These are phyloP conservation scores for Megaceryle torquata DNA, from an alignment of 2,113 vertebrate species.

Conservation along the genomic window DNA sequence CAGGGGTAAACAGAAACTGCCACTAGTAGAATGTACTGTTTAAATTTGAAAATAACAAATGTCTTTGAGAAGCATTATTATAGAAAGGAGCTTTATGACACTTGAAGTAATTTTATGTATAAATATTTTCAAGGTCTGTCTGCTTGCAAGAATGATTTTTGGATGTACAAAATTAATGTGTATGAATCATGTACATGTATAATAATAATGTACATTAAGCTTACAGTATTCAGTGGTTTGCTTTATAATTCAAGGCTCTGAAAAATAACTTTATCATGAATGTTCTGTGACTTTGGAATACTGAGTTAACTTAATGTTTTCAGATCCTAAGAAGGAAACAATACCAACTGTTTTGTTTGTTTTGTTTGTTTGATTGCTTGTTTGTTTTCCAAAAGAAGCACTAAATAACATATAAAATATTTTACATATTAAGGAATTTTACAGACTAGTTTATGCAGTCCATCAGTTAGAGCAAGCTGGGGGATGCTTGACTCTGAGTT, in stretches of 20 bases:
- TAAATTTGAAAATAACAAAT: slow-evolving; percentile 73
- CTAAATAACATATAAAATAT: neutral
- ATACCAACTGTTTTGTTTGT: neutral
- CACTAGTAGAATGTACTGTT: slow-evolving; percentile 53
- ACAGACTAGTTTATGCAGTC: neutral
- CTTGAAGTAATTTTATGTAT: slow-evolving; percentile 69
- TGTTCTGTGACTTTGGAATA: neutral
- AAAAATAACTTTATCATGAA: neutral
- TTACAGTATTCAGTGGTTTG: neutral
- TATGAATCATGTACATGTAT: neutral
- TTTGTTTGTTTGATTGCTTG: too few species aligned
- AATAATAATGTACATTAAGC: neutral
- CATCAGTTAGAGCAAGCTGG: neutral
- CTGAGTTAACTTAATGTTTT: neutral
- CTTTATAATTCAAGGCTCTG: neutral
- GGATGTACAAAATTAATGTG: neutral
- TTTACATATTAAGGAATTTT: neutral
- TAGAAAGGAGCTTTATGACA: slow-evolving; percentile 17
- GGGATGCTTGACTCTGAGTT: neutral
- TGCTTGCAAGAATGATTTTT: slow-evolving; percentile 63
- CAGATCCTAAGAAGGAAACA: neutral
- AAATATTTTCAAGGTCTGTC: slow-evolving; percentile 68
- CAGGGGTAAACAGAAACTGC: slow-evolving; percentile 67
- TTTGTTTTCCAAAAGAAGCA: neutral
- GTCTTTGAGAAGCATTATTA: slow-evolving; percentile 42